Percentiles rank a stretch among this genome's conserved stretches.
Evolutionary conservation across 2,888 invertebrate species (phyloP).

Genomic region (Tholera decimalis): DNA sequence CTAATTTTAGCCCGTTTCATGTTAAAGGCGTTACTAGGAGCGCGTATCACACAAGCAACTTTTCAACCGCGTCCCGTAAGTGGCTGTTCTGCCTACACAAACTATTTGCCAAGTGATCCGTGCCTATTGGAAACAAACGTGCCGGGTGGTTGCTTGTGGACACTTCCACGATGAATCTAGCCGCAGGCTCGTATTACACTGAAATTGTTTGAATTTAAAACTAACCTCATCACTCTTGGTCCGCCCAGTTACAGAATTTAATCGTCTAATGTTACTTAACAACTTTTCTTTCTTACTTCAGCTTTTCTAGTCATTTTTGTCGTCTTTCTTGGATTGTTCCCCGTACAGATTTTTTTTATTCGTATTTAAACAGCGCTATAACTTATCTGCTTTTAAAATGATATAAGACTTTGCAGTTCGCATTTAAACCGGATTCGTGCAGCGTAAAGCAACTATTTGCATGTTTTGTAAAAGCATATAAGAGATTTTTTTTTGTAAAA

Average conservation of each 20-base stretch:
- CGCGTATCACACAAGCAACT: slow-evolving; percentile 34
- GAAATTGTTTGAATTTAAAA: slow-evolving; percentile 52
- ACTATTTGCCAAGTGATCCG: slow-evolving; percentile 64
- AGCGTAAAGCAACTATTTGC: slow-evolving; percentile 40
- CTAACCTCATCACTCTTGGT: slow-evolving; percentile 45
- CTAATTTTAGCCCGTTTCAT: slow-evolving; percentile 15
- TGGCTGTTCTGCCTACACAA: slow-evolving; percentile 48
- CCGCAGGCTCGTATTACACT: slow-evolving; percentile 29
- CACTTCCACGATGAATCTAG: slow-evolving; percentile 35
- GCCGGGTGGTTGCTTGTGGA: slow-evolving; percentile 27
- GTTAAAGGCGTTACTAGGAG: slow-evolving; percentile 28
- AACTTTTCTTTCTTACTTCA: slow-evolving; percentile 22
- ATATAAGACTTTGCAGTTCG: slow-evolving; percentile 44
- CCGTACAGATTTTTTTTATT: slow-evolving; percentile 21
- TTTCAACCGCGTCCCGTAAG: slow-evolving; percentile 39
- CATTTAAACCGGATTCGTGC: slow-evolving; percentile 44
- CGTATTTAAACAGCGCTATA: slow-evolving; percentile 39
- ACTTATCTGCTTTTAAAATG: slow-evolving; percentile 54
- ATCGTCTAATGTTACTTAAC: slow-evolving; percentile 40
- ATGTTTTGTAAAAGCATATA: slow-evolving; percentile 4
- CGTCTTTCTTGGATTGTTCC: slow-evolving; percentile 8
- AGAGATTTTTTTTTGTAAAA: neutral
- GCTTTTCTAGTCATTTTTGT: slow-evolving; percentile 30
- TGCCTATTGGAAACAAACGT: slow-evolving; percentile 62
- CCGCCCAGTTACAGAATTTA: slow-evolving; percentile 36